These are phyloP conservation scores for Drosophila pseudoananassae DNA, from an alignment of 1,140 invertebrate genomes.

Conservation along the genomic window DNA sequence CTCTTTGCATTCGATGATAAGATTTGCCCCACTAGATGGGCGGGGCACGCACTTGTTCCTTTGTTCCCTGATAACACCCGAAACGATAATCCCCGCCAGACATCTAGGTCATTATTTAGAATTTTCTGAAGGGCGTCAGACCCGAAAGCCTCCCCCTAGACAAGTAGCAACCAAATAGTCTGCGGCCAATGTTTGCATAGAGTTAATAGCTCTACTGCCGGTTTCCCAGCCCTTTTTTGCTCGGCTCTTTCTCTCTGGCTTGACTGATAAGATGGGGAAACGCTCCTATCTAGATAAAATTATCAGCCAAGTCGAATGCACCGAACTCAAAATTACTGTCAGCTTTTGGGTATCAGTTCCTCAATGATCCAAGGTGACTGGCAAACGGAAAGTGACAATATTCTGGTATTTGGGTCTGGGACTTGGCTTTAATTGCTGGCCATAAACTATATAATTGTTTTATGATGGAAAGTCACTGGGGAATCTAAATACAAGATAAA, in stretches of 20 bases:
- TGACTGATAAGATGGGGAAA: constrained; percentile 37
- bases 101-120: constrained; percentile 57
- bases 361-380: constrained; percentile 39
- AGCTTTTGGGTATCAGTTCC: constrained; percentile 29
- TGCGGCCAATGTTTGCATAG: constrained; percentile 32
- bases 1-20: constrained; percentile 31
- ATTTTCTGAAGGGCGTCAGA: constrained; percentile 48
- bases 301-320: constrained; percentile 32
- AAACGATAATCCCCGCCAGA: constrained; percentile 23
- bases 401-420: constrained; percentile 26
- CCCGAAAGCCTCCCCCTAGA: constrained; percentile 21
- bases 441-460: constrained; percentile 20
- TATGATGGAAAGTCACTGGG: constrained; percentile 32
- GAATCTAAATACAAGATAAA: neutral
- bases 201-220: constrained; percentile 15
- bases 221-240: constrained; percentile 16
- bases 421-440: constrained; percentile 1
- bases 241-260: constrained; percentile 36
- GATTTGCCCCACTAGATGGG: neutral
- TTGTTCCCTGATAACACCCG: constrained; percentile 12
- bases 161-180: constrained; percentile 40
- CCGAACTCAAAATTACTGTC: constrained; percentile 25
- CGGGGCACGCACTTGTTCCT: constrained; percentile 14
- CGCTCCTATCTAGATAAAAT: constrained; percentile 36
- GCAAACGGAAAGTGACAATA: constrained; percentile 17